phyloP scores from a whole-genome alignment of 2,113 vertebrate species.

The Paraplagusia blochii region DNA sequence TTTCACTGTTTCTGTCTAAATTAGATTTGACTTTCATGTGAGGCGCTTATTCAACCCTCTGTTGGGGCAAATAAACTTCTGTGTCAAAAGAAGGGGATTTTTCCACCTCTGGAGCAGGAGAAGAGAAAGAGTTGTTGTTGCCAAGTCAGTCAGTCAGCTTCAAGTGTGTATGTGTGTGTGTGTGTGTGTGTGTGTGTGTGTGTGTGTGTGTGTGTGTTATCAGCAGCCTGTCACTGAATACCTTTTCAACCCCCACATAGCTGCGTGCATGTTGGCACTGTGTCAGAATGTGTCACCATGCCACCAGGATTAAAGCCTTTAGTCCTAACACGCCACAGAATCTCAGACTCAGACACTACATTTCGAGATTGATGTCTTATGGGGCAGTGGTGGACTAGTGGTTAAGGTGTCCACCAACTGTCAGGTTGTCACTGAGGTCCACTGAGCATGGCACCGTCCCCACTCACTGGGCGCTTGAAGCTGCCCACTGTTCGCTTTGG shows the following conservation, averaged over 20 bases:
- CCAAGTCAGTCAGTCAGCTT: slow-evolving; percentile 42
- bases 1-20: no score
- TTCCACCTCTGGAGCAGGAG: slow-evolving; percentile 3
- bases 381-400: no score
- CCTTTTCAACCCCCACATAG: slow-evolving; percentile 15
- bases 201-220: slow-evolving; percentile 43
- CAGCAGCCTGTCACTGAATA: slow-evolving; percentile 35
- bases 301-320: slow-evolving; percentile 24
- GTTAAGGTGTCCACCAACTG: no score
- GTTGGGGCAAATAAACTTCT: slow-evolving; percentile 5
- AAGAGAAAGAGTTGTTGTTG: slow-evolving; percentile 34
- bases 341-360: background rate
- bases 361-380: slow-evolving; percentile 9
- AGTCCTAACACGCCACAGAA: slow-evolving; percentile 24
- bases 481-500: no score
- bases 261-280: slow-evolving; percentile 26
- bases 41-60: slow-evolving; percentile 23
- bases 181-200: slow-evolving; percentile 36
- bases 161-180: slow-evolving; percentile 12
- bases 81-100: slow-evolving; percentile 12
- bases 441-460: no score
- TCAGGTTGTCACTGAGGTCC: no score
- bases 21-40: slow-evolving; percentile 8
- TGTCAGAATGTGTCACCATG: slow-evolving; percentile 25
- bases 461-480: no score